These are phyloP conservation scores for Mastomys coucha DNA, from an alignment of 2,113 vertebrate species.

Conservation along the genomic window DNA sequence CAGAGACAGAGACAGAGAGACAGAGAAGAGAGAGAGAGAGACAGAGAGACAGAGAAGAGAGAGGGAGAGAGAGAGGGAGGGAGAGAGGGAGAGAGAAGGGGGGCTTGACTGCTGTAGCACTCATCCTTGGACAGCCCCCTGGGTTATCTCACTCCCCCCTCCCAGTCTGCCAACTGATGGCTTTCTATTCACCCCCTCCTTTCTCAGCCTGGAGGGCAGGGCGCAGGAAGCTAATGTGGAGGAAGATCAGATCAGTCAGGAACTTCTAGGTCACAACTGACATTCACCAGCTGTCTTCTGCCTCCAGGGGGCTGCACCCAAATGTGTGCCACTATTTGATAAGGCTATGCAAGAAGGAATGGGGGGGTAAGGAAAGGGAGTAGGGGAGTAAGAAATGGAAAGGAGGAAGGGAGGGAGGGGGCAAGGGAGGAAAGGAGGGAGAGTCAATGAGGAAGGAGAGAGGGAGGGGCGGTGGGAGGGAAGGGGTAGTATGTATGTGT, in stretches of 20 bases:
- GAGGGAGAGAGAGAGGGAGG: rapidly evolving
- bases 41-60: too few species aligned
- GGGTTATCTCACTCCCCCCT: neutral
- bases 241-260: neutral
- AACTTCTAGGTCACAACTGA: neutral
- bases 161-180: neutral
- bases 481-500: too few species aligned
- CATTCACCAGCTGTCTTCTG: neutral
- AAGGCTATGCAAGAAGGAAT: neutral
- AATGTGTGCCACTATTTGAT: rapidly evolving
- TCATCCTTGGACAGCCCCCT: too few species aligned
- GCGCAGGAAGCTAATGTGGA: neutral
- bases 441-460: neutral
- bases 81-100: too few species aligned
- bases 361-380: neutral
- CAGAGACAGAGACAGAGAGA: too few species aligned
- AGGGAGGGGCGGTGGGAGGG: neutral
- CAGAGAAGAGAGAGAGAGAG: neutral
- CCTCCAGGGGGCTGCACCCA: rapidly evolving
- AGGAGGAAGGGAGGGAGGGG: neutral
- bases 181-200: neutral
- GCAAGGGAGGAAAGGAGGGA: neutral
- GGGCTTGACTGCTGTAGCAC: neutral
- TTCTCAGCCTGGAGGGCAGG: neutral
- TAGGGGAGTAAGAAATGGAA: too few species aligned